These are phyloP conservation scores for Melinaea marsaeus DNA, from an alignment of 2,888 invertebrate species.

Conservation along the genomic window DNA sequence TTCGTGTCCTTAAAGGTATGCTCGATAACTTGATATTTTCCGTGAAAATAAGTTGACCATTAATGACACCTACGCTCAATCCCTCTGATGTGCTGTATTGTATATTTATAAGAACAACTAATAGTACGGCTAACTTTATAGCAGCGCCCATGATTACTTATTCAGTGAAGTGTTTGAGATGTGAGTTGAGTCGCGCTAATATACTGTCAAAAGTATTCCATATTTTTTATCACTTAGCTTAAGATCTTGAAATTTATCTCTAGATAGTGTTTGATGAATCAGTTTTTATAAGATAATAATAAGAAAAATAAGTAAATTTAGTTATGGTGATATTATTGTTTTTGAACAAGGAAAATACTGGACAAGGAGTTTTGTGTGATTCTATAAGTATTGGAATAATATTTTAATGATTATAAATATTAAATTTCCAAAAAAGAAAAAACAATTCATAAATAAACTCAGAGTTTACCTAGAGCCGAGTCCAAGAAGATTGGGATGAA, in stretches of 20 bases:
- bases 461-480: conserved; percentile 17
- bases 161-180: neutral
- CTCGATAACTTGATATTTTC: conserved; percentile 54
- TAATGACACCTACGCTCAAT: conserved; percentile 51
- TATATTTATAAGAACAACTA: conserved; percentile 31
- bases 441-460: conserved; percentile 11
- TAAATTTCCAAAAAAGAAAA: conserved; percentile 1
- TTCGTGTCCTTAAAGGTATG: conserved; percentile 49
- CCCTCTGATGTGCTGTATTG: conserved; percentile 37
- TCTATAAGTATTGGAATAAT: neutral
- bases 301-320: neutral
- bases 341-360: neutral
- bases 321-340: no score
- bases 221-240: neutral
- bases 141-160: conserved; percentile 29
- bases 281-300: neutral
- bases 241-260: conserved; percentile 13
- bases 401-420: neutral
- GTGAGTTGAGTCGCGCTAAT: neutral
- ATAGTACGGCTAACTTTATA: conserved; percentile 20
- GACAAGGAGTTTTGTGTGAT: neutral
- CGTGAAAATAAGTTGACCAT: conserved; percentile 44
- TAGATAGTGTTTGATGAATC: conserved; percentile 2
- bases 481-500: conserved; percentile 46
- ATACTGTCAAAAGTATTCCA: neutral